Evolutionary conservation across 2,797 vertebrate species (phyloP).

Genomic region (Esox masquinongy): DNA sequence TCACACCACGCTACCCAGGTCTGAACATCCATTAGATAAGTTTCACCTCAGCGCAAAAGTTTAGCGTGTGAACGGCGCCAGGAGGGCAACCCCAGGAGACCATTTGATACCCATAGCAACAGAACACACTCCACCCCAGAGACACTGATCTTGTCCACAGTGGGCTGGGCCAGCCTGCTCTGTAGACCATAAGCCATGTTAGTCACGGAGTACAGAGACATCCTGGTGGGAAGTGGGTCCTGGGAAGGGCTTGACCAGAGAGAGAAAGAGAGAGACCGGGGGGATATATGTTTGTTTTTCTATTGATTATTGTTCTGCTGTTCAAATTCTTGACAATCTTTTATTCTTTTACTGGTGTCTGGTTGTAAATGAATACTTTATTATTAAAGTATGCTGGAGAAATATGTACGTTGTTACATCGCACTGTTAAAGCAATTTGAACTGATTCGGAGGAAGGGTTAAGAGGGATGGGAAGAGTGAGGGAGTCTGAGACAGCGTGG

Average conservation of each 20-base stretch:
- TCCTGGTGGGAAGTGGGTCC: background rate
- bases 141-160: background rate
- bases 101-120: constrained; percentile 3
- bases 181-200: background rate
- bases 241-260: background rate
- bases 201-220: background rate
- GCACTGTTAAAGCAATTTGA: no score
- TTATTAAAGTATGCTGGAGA: no score
- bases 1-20: background rate
- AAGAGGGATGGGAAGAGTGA: no score
- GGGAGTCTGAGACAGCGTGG: background rate
- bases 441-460: no score
- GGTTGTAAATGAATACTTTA: no score
- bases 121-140: background rate
- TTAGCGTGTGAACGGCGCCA: constrained; percentile 1
- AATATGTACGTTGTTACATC: no score
- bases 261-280: background rate
- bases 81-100: background rate
- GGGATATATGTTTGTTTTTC: no score
- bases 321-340: no score
- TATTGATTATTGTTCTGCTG: no score
- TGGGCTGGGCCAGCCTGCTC: background rate
- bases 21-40: constrained; percentile 16
- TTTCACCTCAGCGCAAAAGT: constrained; percentile 40
- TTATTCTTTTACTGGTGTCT: no score